Evolutionary conservation across 2,113 vertebrate genomes (phyloP).

Genomic region (human (Homo sapiens)): DNA sequence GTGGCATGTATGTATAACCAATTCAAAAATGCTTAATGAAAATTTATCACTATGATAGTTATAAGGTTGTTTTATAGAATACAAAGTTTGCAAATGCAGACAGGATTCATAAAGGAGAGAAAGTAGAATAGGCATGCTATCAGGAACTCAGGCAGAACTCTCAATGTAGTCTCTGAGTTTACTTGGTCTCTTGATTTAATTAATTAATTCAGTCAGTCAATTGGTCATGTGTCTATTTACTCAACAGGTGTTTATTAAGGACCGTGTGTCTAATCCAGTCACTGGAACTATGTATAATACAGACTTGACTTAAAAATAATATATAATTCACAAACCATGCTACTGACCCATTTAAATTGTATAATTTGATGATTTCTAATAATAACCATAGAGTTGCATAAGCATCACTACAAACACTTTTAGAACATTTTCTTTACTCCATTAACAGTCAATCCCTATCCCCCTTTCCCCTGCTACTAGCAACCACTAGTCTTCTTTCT

Average conservation of each 20-base stretch:
- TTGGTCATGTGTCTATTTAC: not conserved
- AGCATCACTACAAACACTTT: not conserved
- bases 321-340: not conserved
- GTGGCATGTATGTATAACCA: not conserved
- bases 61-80: not conserved
- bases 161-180: not conserved
- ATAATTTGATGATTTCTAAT: not conserved
- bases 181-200: not conserved
- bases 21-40: conserved; percentile 24
- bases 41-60: not conserved
- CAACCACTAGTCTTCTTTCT: not conserved
- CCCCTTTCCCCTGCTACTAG: not conserved
- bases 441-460: not conserved
- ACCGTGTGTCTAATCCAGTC: not conserved
- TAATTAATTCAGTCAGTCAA: not conserved
- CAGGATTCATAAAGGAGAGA: not conserved
- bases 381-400: not conserved
- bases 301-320: not conserved
- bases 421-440: not conserved
- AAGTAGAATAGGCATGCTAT: not conserved
- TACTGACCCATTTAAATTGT: not conserved
- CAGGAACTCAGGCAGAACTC: not conserved
- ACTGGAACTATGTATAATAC: not conserved
- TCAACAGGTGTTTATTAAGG: not conserved
- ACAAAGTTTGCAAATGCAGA: not conserved